Evolutionary conservation across 2,113 vertebrate genomes (phyloP), one percentile per base, ranked within the genome.

Genomic region (Salvator merianae): DNA sequence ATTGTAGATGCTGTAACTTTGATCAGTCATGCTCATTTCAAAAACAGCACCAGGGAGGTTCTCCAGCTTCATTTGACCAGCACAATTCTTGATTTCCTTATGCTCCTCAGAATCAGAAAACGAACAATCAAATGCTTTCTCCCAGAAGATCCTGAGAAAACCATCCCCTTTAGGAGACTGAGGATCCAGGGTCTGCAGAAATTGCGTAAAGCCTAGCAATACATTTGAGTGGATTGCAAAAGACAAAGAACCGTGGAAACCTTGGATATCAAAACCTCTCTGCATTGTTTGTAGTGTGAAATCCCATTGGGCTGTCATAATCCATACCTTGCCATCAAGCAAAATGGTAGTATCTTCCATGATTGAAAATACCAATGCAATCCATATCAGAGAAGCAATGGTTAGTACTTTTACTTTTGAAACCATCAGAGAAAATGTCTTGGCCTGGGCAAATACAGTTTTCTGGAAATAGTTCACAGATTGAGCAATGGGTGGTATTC

Each of bases 231-330:
- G 28, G 5, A 79, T 68, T 32, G 63, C 40, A 22, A 79, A 47
- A 47, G 63, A 68, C 3, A 68, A 26, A 2, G 38, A 18, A 50
- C 78, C 40, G 13, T 79, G 62, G 62, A 79, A 79, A n/a, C 47
- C 20, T 5, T 79, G 78, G 10, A 34, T 68, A 43, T 79, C 40
- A 2, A 50, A 43, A n/a, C 16, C 28, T 43, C 1, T 32, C 8
- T 47, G 63, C 18, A 14, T 30, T 68, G 63, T 68, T 3, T 79
- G 38, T 47, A n/a, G n/a, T 47, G 63, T 47, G 77, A 79, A 80
- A 50, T 53, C 65, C 40, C 40, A 80, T 20, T 69, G 65, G n/a
- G 65, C 65, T 80, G 78, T 80, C 55, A 82, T 73, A 40, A 82
- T 43, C 81, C 70, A 74, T 13, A 82, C 36, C 1, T 73, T 82